Evolutionary conservation across 2,113 vertebrate genomes (phyloP), one percentile per base, ranked within the genome.

Genomic region (Lamprologus lemairii): DNA sequence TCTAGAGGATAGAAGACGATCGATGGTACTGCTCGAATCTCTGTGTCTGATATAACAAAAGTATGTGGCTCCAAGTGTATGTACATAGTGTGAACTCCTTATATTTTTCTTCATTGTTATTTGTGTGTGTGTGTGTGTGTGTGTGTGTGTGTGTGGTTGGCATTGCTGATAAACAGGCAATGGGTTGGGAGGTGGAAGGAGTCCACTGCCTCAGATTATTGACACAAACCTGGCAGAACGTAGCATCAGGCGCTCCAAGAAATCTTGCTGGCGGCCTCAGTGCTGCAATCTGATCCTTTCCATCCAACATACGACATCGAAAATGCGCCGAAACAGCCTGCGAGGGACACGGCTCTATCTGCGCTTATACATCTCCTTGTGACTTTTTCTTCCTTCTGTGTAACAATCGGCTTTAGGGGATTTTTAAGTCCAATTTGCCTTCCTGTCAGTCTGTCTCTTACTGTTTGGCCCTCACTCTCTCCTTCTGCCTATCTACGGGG

Each of bases 211-310:
- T 92, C 89, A 87, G 94, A 92, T 94, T 95, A 95, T 95, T 94
- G 95, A 96, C 94, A 95, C 88, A 92, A 87, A 79, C 53, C 93
- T 95, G 95, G 95, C 96, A 91, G 86, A 94, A 91, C 26, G 23
- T 35, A 13, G 35, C 8, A 7, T 45, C 31, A 7, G 75, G 33
- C 28, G 85, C 86, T 95, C 95, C 94, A 95, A 94, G 88, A 93
- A 93, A 91, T 90, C 88, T 86, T 90, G 78, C 92, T 93, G 89
- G 88, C 19, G 1, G 31, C 65, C 71, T 89, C 26, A 55, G 82
- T 14, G 35, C 92, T 95, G 94, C 85, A 96, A 95, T 83, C 83
- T 40, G 92, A 95, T 95, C 94, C 89, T 21, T 49, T 85, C 58
- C 65, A 11, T 89, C 88, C 63, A 83, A 81, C 87, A 53, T 16